A percentile compares a stretch with the other conserved stretches of the same genome.
Evolutionary conservation across 2,888 invertebrate species (phyloP).

Genomic region (Apoda limacodes): DNA sequence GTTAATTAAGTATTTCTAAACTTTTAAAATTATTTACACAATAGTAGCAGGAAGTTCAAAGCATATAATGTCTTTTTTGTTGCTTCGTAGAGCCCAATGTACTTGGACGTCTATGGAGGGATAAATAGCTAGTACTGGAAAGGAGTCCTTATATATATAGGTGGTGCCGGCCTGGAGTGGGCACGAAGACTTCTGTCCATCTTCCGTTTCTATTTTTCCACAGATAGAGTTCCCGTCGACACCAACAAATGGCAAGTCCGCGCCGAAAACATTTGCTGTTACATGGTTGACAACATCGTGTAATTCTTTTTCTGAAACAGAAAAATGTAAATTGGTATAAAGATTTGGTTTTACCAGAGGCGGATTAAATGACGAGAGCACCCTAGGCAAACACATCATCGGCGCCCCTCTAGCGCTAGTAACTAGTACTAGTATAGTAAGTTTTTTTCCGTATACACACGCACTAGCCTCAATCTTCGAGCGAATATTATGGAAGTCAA

Average conservation of each 20-base stretch:
- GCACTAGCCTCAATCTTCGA: no score
- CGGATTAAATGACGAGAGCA: no score
- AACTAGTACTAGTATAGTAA: background rate
- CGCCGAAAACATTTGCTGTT: slow-evolving; percentile 70
- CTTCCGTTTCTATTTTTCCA: slow-evolving; percentile 65
- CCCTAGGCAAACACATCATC: no score
- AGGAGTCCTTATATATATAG: slow-evolving; percentile 77
- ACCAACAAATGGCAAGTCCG: slow-evolving; percentile 80
- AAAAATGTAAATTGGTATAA: no score
- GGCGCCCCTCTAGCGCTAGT: background rate
- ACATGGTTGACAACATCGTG: slow-evolving; percentile 69
- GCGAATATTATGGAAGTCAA: no score
- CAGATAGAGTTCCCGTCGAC: slow-evolving; percentile 80
- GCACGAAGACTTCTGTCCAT: slow-evolving; percentile 72
- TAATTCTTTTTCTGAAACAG: slow-evolving; percentile 64
- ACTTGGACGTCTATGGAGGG: slow-evolving; percentile 67
- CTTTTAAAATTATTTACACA: no score
- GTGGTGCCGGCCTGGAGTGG: slow-evolving; percentile 75
- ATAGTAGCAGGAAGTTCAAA: slow-evolving; percentile 80
- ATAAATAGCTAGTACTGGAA: slow-evolving; percentile 65
- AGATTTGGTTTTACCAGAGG: no score
- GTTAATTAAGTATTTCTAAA: no score
- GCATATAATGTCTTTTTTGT: slow-evolving; percentile 65
- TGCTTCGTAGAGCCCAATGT: slow-evolving; percentile 71
- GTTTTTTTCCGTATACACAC: background rate